phyloP scores from a whole-genome alignment of 2,113 vertebrate genomes.

The Mugil cephalus region DNA sequence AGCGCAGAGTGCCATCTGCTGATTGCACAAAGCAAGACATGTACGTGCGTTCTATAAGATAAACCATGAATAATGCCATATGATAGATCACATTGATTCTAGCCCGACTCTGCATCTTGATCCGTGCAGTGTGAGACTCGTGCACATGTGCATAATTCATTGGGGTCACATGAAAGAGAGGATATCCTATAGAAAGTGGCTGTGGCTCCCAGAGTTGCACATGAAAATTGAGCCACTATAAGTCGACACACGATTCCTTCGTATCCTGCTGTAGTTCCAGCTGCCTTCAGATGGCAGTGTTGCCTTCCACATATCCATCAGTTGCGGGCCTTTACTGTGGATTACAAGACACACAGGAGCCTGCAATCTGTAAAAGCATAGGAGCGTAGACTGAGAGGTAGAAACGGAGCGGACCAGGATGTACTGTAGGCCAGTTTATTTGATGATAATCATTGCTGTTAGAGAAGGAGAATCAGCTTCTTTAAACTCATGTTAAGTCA shows the following conservation, averaged over 20 bases:
- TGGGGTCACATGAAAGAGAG: background rate
- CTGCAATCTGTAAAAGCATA: slow-evolving; percentile 4
- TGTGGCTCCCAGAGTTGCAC: background rate
- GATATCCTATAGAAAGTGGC: background rate
- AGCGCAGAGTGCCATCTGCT: slow-evolving; percentile 79
- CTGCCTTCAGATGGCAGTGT: slow-evolving; percentile 78
- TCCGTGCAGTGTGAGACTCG: background rate
- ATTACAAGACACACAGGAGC: slow-evolving; percentile 4
- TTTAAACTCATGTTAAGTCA: too few species aligned
- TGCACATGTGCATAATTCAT: background rate
- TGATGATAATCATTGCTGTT: too few species aligned
- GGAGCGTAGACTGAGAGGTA: background rate
- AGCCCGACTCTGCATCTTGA: background rate
- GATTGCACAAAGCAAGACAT: slow-evolving; percentile 52
- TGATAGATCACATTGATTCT: background rate
- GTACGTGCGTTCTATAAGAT: background rate
- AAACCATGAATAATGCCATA: background rate
- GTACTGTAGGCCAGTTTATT: background rate
- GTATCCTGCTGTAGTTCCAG: background rate
- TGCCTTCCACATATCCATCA: slow-evolving; percentile 39
- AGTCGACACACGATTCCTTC: background rate
- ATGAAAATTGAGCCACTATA: background rate
- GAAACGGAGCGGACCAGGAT: background rate
- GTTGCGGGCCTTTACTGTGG: slow-evolving; percentile 21
- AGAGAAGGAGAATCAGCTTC: too few species aligned